These are phyloP conservation scores for Scylla paramamosain DNA, from an alignment of 1,140 invertebrate species.

Conservation along the genomic window DNA sequence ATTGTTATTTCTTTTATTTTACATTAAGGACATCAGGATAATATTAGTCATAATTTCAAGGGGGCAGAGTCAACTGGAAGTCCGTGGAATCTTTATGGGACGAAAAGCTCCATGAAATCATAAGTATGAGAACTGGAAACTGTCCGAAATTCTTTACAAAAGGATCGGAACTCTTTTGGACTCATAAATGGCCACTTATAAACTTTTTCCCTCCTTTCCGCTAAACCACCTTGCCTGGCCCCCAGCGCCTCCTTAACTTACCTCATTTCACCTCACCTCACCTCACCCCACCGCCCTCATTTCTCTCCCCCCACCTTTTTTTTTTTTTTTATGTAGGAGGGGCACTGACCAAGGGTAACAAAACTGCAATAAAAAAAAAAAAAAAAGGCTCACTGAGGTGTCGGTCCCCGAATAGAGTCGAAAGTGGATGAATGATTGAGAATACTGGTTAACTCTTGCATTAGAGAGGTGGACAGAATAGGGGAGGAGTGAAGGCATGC, in stretches of 20 bases:
- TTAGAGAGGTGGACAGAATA: no score
- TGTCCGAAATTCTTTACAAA: neutral
- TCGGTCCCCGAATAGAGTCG: no score
- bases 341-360: no score
- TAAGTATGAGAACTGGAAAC: neutral
- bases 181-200: conserved; percentile 14
- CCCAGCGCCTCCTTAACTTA: neutral
- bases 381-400: no score
- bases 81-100: neutral
- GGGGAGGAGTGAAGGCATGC: no score
- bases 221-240: neutral
- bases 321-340: no score
- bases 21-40: neutral
- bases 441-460: no score
- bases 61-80: neutral
- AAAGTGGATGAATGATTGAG: no score
- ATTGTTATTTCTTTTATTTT: neutral
- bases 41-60: neutral
- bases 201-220: neutral
- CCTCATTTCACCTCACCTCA: no score
- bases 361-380: no score
- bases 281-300: neutral
- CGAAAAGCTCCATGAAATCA: neutral
- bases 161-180: conserved; percentile 13
- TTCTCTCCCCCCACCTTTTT: neutral